Evolutionary conservation across 2,888 invertebrate species (phyloP).

Genomic region (Eilema caniola): DNA sequence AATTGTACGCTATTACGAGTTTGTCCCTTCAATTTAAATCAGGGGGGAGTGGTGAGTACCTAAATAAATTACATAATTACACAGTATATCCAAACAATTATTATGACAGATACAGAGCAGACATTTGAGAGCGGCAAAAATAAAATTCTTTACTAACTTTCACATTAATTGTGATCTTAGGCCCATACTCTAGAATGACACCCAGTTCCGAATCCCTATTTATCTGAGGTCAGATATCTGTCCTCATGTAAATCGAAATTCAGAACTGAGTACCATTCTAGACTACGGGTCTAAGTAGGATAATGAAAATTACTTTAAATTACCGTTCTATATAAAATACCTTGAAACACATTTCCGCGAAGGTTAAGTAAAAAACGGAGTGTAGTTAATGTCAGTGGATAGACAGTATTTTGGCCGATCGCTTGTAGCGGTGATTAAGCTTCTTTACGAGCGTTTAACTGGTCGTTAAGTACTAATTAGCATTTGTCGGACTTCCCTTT

Average conservation of each 20-base stretch:
- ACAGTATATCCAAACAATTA: neutral
- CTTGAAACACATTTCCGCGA: constrained; percentile 28
- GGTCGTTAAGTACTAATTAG: constrained; percentile 72
- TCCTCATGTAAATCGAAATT: no score
- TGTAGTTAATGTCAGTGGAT: constrained; percentile 42
- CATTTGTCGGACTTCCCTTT: constrained; percentile 70
- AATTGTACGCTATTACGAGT: neutral
- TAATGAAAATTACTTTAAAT: neutral
- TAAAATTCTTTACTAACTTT: no score
- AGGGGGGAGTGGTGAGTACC: neutral
- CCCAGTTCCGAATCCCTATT: no score
- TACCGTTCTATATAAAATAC: constrained; percentile 33
- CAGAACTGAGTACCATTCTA: no score
- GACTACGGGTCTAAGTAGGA: no score
- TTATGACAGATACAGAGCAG: no score
- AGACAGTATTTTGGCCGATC: constrained; percentile 62
- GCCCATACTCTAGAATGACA: no score
- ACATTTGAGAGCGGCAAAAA: no score
- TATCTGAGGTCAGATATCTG: no score
- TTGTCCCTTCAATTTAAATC: constrained; percentile 1
- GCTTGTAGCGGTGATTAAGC: constrained; percentile 58
- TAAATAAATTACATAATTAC: constrained; percentile 2
- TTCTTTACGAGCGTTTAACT: constrained; percentile 66
- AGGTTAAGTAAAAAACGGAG: constrained; percentile 36
- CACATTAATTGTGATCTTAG: no score